Conservation (phyloP, 1,140 invertebrate species). For the Phthorimaea operculella region DNA sequence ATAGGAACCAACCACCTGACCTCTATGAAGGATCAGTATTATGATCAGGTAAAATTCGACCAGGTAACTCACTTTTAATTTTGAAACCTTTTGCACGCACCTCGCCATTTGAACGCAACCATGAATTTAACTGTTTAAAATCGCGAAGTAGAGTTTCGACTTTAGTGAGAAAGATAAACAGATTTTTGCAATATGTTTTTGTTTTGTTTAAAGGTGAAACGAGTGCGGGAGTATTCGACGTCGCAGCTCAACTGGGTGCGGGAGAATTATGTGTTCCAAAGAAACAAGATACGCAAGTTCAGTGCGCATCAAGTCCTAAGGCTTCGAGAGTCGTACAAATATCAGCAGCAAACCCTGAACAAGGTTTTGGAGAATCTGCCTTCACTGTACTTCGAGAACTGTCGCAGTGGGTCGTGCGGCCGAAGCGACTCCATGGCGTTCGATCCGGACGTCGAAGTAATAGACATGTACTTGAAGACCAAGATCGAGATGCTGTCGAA, state of each 20-base stretch:
- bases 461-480: conserved; percentile 74
- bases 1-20: conserved; percentile 89
- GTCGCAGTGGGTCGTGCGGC: conserved; percentile 86
- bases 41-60: conserved; percentile 78
- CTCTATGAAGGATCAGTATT: conserved; percentile 89
- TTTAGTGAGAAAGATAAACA: background rate
- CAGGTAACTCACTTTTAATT: no score
- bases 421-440: conserved; percentile 80
- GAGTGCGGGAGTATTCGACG: conserved; percentile 90
- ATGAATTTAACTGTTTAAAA: background rate
- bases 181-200: no score
- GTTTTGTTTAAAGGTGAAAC: conserved; percentile 72
- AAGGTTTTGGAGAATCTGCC: conserved; percentile 95
- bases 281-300: conserved; percentile 94
- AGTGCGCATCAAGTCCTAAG: conserved; percentile 90
- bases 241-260: conserved; percentile 91
- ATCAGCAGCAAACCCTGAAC: conserved; percentile 93
- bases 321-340: conserved; percentile 92
- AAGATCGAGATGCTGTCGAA: conserved; percentile 69
- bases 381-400: conserved; percentile 93
- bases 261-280: conserved; percentile 95
- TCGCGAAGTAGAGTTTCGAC: background rate
- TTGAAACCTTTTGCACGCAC: no score
- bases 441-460: conserved; percentile 72
- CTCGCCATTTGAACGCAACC: no score